phyloP scores from a whole-genome alignment of 2,113 vertebrate species.

The Chrysemys picta region DNA sequence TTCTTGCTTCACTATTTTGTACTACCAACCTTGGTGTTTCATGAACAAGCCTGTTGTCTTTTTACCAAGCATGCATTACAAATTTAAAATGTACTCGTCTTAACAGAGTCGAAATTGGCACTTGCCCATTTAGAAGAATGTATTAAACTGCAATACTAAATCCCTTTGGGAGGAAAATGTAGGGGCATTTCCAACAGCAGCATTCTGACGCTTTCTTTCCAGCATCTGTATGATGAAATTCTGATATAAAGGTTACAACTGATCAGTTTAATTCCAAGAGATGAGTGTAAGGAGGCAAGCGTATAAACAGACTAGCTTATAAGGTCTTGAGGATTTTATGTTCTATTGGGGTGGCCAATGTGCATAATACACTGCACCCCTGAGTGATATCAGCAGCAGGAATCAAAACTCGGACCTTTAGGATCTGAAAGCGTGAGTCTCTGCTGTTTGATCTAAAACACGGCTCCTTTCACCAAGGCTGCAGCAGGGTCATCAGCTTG shows the following conservation, averaged over 20 bases:
- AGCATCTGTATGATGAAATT: fast-evolving
- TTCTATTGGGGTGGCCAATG: fast-evolving
- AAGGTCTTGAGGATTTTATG: background rate
- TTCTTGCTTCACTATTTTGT: background rate
- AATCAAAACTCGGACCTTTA: background rate
- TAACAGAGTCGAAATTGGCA: slow-evolving; percentile 45
- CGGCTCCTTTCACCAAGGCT: background rate
- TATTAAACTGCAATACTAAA: background rate
- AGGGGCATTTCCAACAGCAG: background rate
- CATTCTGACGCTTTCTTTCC: fast-evolving
- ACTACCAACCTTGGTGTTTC: background rate
- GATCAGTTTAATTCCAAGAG: background rate
- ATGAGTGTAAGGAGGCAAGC: background rate
- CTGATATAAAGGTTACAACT: background rate
- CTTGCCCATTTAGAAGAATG: background rate
- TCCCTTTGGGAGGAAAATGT: fast-evolving
- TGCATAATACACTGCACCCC: background rate
- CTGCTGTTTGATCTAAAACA: background rate
- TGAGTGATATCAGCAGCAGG: background rate
- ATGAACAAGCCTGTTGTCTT: slow-evolving; percentile 35
- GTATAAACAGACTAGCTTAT: background rate
- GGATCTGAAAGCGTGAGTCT: background rate
- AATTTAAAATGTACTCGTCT: slow-evolving; percentile 35
- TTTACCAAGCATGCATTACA: slow-evolving; percentile 48
- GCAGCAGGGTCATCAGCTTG: background rate